These are phyloP conservation scores for Talpa occidentalis DNA, from an alignment of 2,113 vertebrate genomes.

Conservation along the genomic window DNA sequence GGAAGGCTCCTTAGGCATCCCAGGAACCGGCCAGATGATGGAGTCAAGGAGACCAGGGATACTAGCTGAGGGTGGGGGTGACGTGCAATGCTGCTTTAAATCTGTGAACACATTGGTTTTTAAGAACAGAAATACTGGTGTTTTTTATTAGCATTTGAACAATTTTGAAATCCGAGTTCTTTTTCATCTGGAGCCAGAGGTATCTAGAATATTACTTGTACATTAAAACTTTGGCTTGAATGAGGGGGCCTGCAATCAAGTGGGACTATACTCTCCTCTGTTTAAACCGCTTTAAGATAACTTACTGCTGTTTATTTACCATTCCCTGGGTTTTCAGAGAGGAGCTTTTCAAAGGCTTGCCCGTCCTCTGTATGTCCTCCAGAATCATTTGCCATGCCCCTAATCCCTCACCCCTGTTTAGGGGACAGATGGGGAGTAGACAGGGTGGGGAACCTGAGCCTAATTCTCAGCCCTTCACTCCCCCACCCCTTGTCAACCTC, in stretches of 20 bases:
- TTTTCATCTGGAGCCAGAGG: background rate
- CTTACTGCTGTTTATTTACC: background rate
- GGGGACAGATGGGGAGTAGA: background rate
- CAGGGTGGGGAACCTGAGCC: background rate
- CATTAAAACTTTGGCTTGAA: background rate
- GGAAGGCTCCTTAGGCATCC: rapidly evolving
- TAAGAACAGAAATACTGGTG: background rate
- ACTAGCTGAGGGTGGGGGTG: background rate
- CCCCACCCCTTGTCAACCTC: too few relatives aligned
- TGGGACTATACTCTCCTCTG: background rate
- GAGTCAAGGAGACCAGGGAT: background rate
- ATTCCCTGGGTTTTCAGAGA: background rate
- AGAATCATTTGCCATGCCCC: background rate
- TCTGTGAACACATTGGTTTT: background rate
- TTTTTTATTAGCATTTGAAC: background rate
- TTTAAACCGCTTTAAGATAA: background rate
- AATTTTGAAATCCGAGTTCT: background rate
- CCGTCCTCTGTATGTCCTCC: background rate
- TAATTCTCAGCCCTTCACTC: background rate
- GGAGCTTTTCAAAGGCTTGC: background rate
- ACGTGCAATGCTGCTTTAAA: rapidly evolving
- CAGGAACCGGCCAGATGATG: background rate
- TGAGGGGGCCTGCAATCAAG: background rate
- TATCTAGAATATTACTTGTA: background rate
- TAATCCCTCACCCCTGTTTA: too few relatives aligned